A percentile compares a stretch with the other conserved stretches of the same genome.
Evolutionary conservation across 2,888 invertebrate genomes (phyloP).

Genomic region (Chrysodeixis includens): DNA sequence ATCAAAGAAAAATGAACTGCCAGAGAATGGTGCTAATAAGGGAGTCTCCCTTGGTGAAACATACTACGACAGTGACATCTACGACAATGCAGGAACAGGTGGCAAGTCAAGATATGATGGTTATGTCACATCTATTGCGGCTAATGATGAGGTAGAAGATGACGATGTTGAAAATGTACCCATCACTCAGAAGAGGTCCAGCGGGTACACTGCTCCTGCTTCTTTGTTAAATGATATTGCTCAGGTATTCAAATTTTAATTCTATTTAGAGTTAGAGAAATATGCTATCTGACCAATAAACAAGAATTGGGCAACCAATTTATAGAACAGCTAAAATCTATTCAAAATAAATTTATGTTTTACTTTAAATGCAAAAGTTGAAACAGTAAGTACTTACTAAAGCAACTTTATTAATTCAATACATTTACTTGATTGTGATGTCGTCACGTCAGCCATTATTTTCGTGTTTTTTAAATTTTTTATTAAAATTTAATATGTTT

Average conservation of each 20-base stretch:
- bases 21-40: slow-evolving; percentile 91
- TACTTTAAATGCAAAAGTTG: too few relatives aligned
- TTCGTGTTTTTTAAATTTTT: too few relatives aligned
- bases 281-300: too few relatives aligned
- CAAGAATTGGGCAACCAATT: too few relatives aligned
- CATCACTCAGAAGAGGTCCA: slow-evolving; percentile 92
- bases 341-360: too few relatives aligned
- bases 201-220: slow-evolving; percentile 94
- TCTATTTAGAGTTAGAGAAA: not conserved
- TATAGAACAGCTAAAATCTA: too few relatives aligned
- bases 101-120: slow-evolving; percentile 96
- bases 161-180: slow-evolving; percentile 95
- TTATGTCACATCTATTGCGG: slow-evolving; percentile 98
- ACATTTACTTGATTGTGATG: too few relatives aligned
- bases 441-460: too few relatives aligned
- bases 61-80: slow-evolving; percentile 98
- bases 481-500: not conserved
- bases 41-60: slow-evolving; percentile 96
- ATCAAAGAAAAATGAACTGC: slow-evolving; percentile 94
- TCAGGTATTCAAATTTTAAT: slow-evolving; percentile 88
- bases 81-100: slow-evolving; percentile 91
- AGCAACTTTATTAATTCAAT: too few relatives aligned
- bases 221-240: slow-evolving; percentile 97
- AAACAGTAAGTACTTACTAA: too few relatives aligned
- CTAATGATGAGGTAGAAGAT: slow-evolving; percentile 98